Evolutionary conservation across 53 echinoderm and acorn worm species (phyloP), one percentile per base, ranked within the genome.

Genomic region (Actinopyga echinites): DNA sequence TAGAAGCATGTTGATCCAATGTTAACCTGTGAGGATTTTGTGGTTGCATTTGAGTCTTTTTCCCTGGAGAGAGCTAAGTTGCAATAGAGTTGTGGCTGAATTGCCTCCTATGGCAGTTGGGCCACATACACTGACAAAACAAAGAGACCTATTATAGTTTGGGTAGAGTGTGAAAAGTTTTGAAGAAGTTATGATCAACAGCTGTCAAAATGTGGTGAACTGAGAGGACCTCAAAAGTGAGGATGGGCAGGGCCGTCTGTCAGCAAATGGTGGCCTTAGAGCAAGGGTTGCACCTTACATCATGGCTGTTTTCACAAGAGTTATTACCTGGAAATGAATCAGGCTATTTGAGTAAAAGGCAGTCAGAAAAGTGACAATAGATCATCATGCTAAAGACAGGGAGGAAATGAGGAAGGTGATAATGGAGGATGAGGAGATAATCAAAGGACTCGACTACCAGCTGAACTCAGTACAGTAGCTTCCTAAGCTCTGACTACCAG

Each of bases 151-250:
- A 69, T 69, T 69, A 44, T 69, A 69, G 44, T 37, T 4, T 26
- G 11, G 44, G 44, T 25, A 15, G 44, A 69, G 69, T 43, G 69
- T 69, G 69, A 69, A 69, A 40, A 43, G 69, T 43, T 69, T 34
- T 23, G 23, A 44, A 69, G 25, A 69, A 69, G 69, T 69, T 69
- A 69, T 69, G 69, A 69, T 69, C 69, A 69, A 37, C 69, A 69
- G 44, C 69, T 69, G 69, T 69, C 69, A 69, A 69, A 69, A 69
- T 69, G 69, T 69, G 69, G 69, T 69, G 69, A 69, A 38, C 69
- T 69, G 69, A 69, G n/a, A 49, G 44, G 69, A 40, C 40, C 9
- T 37, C 23, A 36, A 21, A 33, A 38, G 6, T 37, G 69, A 38
- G 33, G 38, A 69, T 69, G 69, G 69, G 69, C 69, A 69, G 40